Evolutionary conservation across 2,888 invertebrate species (phyloP).

Genomic region (Apeira syringaria): DNA sequence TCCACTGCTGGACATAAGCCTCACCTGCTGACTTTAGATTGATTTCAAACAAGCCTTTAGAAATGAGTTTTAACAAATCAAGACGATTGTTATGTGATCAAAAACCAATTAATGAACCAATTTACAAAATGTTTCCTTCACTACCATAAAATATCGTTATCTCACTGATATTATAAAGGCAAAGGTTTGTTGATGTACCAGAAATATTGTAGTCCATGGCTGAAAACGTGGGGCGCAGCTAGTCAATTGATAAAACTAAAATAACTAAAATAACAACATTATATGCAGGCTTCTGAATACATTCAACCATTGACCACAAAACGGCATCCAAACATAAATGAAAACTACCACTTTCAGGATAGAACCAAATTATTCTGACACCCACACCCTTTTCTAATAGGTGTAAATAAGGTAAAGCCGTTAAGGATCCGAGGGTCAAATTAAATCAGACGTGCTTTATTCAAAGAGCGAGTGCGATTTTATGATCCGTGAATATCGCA

Average conservation of each 20-base stretch:
- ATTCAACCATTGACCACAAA: conserved; percentile 47
- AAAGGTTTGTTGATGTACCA: no score
- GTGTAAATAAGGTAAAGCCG: conserved; percentile 40
- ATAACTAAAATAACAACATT: conserved; percentile 47
- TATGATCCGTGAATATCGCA: conserved; percentile 83
- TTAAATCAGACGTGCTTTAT: conserved; percentile 65
- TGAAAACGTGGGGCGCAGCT: no score
- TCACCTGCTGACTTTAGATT: no score
- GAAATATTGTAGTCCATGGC: no score
- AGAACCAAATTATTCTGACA: conserved; percentile 63
- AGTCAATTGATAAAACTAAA: conserved; percentile 36
- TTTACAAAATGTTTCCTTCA: no score
- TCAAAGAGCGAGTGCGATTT: conserved; percentile 72
- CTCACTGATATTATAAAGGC: no score
- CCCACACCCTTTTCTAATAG: conserved; percentile 49
- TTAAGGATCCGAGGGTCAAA: conserved; percentile 58
- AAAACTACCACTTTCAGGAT: conserved; percentile 51
- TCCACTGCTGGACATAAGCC: no score
- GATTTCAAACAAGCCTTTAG: no score
- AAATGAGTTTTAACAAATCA: no score
- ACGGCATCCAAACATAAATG: conserved; percentile 57
- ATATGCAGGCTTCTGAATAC: conserved; percentile 46
- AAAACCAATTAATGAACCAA: no score
- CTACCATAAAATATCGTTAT: no score
- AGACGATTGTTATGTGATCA: no score